phyloP scores from a whole-genome alignment of 2,888 invertebrate genomes.

The Sesia apiformis region DNA sequence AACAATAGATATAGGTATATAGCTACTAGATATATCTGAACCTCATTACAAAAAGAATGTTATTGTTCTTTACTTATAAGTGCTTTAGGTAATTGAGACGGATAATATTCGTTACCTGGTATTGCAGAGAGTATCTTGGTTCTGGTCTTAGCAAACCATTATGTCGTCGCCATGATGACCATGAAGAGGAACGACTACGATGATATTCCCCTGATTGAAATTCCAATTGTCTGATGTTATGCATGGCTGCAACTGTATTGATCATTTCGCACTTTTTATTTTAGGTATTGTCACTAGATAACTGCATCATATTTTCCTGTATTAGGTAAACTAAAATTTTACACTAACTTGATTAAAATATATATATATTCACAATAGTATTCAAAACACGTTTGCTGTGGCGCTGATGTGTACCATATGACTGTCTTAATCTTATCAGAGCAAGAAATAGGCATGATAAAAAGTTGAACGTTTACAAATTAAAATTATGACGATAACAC shows the following conservation, averaged over 20 bases:
- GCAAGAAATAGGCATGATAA: slow-evolving; percentile 54
- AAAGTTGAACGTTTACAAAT: slow-evolving; percentile 53
- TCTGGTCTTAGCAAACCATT: slow-evolving; percentile 38
- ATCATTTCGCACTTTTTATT: slow-evolving; percentile 26
- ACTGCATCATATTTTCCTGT: slow-evolving; percentile 9
- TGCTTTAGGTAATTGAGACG: too few relatives aligned
- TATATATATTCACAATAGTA: background rate
- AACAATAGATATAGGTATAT: background rate
- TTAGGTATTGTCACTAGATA: background rate
- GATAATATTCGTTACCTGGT: slow-evolving; percentile 30
- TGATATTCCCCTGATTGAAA: slow-evolving; percentile 25
- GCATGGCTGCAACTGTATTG: slow-evolving; percentile 45
- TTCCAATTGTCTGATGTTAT: slow-evolving; percentile 42
- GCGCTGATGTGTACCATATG: slow-evolving; percentile 49
- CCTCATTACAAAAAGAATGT: too few relatives aligned
- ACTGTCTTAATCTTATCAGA: slow-evolving; percentile 61
- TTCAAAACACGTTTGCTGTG: slow-evolving; percentile 5
- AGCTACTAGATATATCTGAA: too few relatives aligned
- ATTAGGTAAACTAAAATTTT: slow-evolving; percentile 1
- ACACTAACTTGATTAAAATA: background rate
- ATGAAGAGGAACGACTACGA: slow-evolving; percentile 51
- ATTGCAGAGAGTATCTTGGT: slow-evolving; percentile 56
- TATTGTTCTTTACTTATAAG: too few relatives aligned
- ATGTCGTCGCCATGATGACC: slow-evolving; percentile 42
- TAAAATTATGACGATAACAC: slow-evolving; percentile 48